A percentile compares a stretch with the other conserved stretches of the same genome.
Conservation (phyloP, 2,113 vertebrate genomes). For the Gulo gulo region DNA sequence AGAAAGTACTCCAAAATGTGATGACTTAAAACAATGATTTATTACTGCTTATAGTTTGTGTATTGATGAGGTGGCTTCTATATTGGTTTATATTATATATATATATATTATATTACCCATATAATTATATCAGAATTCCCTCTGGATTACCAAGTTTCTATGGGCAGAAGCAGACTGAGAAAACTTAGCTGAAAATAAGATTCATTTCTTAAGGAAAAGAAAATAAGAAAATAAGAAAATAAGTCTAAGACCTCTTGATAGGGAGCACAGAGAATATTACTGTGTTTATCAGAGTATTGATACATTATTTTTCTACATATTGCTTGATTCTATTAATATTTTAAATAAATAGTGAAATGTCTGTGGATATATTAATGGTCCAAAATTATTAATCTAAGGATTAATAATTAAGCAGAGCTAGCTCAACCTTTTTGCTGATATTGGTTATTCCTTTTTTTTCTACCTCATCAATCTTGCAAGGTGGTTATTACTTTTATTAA, state of each 20-base stretch:
- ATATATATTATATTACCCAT: no score
- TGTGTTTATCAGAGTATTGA: neutral
- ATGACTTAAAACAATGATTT: neutral
- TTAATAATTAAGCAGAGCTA: neutral
- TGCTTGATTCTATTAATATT: neutral
- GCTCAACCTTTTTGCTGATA: neutral
- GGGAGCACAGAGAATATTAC: neutral
- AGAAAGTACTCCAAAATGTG: neutral
- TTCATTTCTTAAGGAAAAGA: neutral
- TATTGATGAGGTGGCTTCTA: neutral
- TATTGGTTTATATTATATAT: no score
- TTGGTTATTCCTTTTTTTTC: neutral
- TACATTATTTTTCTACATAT: neutral
- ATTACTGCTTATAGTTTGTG: neutral
- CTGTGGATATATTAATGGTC: neutral
- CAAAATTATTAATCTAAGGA: neutral
- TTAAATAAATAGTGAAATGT: neutral
- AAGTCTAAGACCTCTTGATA: neutral
- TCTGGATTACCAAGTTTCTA: neutral
- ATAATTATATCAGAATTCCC: neutral
- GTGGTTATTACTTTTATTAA: neutral
- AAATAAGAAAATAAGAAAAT: neutral
- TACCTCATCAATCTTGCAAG: neutral
- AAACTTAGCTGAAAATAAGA: neutral
- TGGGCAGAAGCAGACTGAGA: neutral